A percentile compares a stretch with the other conserved stretches of the same genome.
Evolutionary conservation across 1,140 invertebrate species (phyloP).

Genomic region (Pseudomyrmex dendroicus): DNA sequence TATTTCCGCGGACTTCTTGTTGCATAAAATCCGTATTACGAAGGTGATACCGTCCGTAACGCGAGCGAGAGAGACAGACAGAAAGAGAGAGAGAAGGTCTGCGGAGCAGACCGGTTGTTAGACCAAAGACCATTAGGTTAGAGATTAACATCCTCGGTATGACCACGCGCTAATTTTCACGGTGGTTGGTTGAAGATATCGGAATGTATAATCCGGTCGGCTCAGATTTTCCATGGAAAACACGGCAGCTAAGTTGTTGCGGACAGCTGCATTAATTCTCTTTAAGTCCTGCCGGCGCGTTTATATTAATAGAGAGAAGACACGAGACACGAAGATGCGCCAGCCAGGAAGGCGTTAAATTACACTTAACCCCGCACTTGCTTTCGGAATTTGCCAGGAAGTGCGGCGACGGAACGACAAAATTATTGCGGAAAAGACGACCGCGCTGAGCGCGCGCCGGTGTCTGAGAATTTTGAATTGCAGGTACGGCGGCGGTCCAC

Average conservation of each 20-base stretch:
- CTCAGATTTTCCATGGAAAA: conserved; percentile 60
- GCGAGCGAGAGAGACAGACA: too few relatives aligned
- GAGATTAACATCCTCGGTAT: conserved; percentile 67
- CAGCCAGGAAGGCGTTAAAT: conserved; percentile 73
- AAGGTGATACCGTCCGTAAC: conserved; percentile 31
- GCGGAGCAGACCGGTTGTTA: conserved; percentile 40
- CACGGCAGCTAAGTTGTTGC: conserved; percentile 57
- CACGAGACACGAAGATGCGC: not conserved
- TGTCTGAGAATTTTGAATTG: conserved; percentile 54
- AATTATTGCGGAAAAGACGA: conserved; percentile 63
- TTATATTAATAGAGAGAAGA: conserved; percentile 82
- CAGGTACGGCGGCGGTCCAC: conserved; percentile 3
- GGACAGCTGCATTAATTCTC: conserved; percentile 78
- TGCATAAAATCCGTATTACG: conserved; percentile 57
- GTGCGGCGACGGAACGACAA: conserved; percentile 30
- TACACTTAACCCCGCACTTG: conserved; percentile 62
- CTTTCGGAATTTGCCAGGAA: conserved; percentile 48
- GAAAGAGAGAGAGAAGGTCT: not conserved
- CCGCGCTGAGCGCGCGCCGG: conserved; percentile 12
- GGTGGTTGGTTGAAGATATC: conserved; percentile 21
- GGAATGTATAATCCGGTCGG: conserved; percentile 64
- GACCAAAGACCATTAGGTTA: conserved; percentile 44
- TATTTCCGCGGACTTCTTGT: conserved; percentile 42
- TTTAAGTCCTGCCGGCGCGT: conserved; percentile 74
- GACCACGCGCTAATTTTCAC: conserved; percentile 69